A percentile compares a stretch with the other conserved stretches of the same genome.
These are phyloP conservation scores for Lepus europaeus DNA, from an alignment of 2,113 vertebrate genomes.

Conservation along the genomic window DNA sequence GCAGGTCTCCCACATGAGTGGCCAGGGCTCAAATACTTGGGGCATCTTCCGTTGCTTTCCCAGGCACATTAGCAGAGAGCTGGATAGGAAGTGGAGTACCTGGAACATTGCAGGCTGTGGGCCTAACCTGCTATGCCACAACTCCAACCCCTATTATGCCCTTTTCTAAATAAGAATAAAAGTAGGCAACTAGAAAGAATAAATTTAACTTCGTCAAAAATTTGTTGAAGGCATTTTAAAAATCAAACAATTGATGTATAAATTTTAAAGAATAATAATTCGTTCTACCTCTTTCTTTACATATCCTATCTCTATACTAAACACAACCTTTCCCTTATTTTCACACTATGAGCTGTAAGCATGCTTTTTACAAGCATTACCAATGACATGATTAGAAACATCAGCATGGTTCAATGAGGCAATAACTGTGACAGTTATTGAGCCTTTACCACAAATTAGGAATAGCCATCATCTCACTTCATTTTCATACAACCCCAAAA, in stretches of 20 bases:
- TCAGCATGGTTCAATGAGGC: background rate
- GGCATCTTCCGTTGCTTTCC: no score
- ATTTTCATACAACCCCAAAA: background rate
- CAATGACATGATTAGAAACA: background rate
- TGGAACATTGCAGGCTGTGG: no score
- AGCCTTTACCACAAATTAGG: background rate
- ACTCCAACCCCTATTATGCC: background rate
- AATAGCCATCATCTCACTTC: constrained; percentile 7
- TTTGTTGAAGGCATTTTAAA: background rate
- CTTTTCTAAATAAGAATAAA: constrained; percentile 8
- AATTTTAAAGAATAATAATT: constrained; percentile 28
- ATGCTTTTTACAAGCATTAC: background rate
- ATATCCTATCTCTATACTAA: background rate
- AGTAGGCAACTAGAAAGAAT: constrained; percentile 4
- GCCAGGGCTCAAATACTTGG: no score
- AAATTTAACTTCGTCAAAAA: background rate
- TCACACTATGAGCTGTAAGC: background rate
- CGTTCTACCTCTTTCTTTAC: background rate
- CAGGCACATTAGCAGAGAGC: no score
- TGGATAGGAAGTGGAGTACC: no score
- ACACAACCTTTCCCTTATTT: background rate
- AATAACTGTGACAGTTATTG: background rate
- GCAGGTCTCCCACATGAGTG: no score
- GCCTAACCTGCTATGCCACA: no score
- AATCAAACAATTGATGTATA: constrained; percentile 18